These are phyloP conservation scores for Coccyzus lansbergi DNA, from an alignment of 2,797 vertebrate genomes.

Conservation along the genomic window DNA sequence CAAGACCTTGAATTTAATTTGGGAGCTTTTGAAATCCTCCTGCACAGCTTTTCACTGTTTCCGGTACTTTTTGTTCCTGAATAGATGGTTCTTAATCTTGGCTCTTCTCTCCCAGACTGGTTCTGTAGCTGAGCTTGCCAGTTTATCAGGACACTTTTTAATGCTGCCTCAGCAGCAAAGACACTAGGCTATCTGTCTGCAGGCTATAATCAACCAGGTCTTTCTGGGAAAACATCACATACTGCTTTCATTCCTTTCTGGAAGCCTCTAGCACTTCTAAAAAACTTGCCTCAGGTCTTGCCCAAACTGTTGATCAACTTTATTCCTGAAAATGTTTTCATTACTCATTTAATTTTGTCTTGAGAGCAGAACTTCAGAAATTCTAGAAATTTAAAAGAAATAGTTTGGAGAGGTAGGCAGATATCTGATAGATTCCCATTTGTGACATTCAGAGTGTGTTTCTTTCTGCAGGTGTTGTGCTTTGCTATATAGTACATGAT, in stretches of 20 bases:
- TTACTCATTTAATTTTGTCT: neutral
- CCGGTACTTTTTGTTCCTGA: neutral
- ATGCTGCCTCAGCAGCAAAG: neutral
- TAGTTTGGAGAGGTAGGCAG: neutral
- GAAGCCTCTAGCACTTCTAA: neutral
- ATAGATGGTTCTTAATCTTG: neutral
- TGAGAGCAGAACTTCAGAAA: neutral
- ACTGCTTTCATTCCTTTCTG: neutral
- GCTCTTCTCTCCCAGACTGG: neutral
- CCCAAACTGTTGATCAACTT: neutral
- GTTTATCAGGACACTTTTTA: neutral
- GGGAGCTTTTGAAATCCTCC: neutral
- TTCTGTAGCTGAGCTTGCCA: neutral
- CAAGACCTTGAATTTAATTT: neutral
- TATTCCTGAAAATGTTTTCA: neutral
- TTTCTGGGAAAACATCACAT: neutral
- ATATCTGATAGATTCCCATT: accelerated
- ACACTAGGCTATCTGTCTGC: neutral
- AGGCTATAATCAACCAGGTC: neutral
- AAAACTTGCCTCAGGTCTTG: neutral
- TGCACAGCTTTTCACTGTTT: neutral
- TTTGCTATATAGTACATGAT: neutral
- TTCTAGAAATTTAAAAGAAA: neutral
- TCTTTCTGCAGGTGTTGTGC: neutral
- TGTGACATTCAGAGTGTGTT: neutral